Percentiles rank a stretch among this genome's conserved stretches.
These are phyloP conservation scores for Silvanus unidentatus DNA, from an alignment of 2,888 invertebrate genomes.

Conservation along the genomic window DNA sequence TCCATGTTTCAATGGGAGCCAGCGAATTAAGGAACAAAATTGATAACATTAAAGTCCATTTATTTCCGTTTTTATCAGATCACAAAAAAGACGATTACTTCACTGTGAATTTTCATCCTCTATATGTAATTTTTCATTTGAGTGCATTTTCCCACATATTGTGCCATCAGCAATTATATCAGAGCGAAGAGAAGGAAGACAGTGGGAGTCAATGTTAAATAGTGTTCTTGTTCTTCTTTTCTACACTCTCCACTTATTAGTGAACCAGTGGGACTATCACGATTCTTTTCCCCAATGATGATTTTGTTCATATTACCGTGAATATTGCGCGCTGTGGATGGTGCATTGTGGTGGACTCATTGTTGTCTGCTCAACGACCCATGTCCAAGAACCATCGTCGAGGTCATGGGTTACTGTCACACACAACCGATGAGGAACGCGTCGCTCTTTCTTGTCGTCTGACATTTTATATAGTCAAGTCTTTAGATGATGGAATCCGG, in stretches of 20 bases:
- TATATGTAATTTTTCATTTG: background rate
- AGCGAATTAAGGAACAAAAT: too few relatives aligned
- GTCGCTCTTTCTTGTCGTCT: too few relatives aligned
- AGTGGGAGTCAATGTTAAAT: slow-evolving; percentile 4
- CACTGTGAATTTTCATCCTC: slow-evolving; percentile 1
- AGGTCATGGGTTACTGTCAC: slow-evolving; percentile 24
- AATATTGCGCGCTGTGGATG: slow-evolving; percentile 20
- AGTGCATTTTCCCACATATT: slow-evolving; percentile 1
- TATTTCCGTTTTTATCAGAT: too few relatives aligned
- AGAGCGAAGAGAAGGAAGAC: background rate
- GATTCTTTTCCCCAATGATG: slow-evolving; percentile 18
- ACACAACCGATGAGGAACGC: too few relatives aligned
- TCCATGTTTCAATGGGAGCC: too few relatives aligned
- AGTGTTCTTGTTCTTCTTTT: background rate
- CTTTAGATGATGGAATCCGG: too few relatives aligned
- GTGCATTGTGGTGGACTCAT: slow-evolving; percentile 26
- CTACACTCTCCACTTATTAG: background rate
- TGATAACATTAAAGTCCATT: too few relatives aligned
- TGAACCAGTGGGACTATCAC: slow-evolving; percentile 16
- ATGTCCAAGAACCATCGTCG: slow-evolving; percentile 22
- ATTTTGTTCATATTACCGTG: slow-evolving; percentile 27
- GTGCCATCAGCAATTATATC: slow-evolving; percentile 3
- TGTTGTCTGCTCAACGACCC: slow-evolving; percentile 40
- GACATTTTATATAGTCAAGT: too few relatives aligned
- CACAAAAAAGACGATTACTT: too few relatives aligned